Evolutionary conservation across 2,888 invertebrate species (phyloP).

Genomic region (Hypercompe scribonia): DNA sequence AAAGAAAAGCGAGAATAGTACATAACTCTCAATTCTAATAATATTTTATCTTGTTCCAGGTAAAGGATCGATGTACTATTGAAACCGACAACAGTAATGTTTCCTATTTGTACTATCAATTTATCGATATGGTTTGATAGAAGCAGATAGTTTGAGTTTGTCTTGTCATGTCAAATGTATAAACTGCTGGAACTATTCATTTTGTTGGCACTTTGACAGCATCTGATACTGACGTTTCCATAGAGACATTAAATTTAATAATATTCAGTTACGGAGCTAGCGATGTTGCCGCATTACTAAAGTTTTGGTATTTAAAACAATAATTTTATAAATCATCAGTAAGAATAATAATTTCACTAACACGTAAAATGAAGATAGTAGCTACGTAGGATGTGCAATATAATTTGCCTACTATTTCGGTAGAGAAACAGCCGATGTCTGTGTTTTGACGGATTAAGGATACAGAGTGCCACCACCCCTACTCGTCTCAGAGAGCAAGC

Average conservation of each 20-base stretch:
- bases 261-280: background rate
- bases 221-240: background rate
- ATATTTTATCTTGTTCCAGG: conserved; percentile 52
- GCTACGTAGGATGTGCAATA: background rate
- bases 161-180: background rate
- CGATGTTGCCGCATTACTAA: background rate
- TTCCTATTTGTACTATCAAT: background rate
- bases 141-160: background rate
- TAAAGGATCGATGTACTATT: conserved; percentile 28
- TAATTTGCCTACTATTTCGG: background rate
- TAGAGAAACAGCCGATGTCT: background rate
- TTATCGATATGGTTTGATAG: background rate
- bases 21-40: background rate
- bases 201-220: background rate
- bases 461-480: too few species aligned
- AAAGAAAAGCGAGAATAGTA: background rate
- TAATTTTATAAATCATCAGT: background rate
- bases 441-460: too few species aligned
- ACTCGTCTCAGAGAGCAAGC: too few species aligned
- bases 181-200: background rate
- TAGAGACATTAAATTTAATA: background rate
- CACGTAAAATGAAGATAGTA: background rate
- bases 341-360: background rate
- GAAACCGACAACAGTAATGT: conserved; percentile 22
- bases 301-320: too few species aligned